phyloP scores from a whole-genome alignment of 2,113 vertebrate genomes.

The Gallinago paraguaiae region DNA sequence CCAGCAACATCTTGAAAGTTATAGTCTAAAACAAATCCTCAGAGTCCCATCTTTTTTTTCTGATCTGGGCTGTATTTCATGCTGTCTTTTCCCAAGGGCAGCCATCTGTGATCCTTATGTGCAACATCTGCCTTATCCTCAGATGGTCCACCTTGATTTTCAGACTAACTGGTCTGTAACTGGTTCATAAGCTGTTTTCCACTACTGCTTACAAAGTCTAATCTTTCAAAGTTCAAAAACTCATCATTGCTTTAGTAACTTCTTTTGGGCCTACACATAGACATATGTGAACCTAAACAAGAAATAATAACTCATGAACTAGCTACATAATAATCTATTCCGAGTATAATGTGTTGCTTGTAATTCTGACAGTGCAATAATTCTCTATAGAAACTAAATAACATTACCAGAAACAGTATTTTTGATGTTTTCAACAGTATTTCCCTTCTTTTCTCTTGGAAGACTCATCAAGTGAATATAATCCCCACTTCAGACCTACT shows the following conservation, averaged over 20 bases:
- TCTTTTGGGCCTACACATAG: neutral
- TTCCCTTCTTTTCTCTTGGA: neutral
- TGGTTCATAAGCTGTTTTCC: neutral
- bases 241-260: neutral
- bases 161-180: neutral
- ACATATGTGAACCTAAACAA: neutral
- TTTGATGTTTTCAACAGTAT: neutral
- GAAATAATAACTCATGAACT: neutral
- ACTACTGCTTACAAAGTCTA: neutral
- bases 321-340: neutral
- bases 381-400: neutral
- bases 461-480: neutral
- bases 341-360: neutral
- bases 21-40: neutral
- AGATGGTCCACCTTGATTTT: neutral
- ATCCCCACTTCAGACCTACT: neutral
- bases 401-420: neutral
- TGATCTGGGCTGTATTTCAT: neutral
- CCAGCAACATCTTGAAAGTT: neutral
- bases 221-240: neutral
- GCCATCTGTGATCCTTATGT: neutral
- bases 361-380: neutral
- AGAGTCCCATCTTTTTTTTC: neutral
- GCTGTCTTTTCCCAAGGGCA: neutral
- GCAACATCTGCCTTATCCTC: neutral